Conservation (phyloP, 2,113 vertebrate species). For the Percina caprodes region DNA sequence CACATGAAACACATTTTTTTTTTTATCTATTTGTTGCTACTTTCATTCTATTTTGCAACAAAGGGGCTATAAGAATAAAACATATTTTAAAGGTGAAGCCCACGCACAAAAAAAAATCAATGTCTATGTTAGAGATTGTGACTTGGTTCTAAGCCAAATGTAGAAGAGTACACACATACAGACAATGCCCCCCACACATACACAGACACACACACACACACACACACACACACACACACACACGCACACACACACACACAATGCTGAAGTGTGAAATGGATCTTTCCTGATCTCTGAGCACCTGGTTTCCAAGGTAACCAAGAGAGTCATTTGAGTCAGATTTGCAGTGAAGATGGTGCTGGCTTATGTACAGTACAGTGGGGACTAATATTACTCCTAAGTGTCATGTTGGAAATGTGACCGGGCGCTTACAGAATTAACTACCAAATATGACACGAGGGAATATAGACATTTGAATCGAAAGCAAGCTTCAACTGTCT, state of each 20-base stretch:
- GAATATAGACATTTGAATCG: conserved; percentile 35
- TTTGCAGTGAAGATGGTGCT: conserved; percentile 61
- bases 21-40: conserved; percentile 55
- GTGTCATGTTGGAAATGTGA: conserved; percentile 28
- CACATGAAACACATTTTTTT: conserved; percentile 16
- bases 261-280: conserved; percentile 81
- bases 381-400: conserved; percentile 47
- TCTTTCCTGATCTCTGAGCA: conserved; percentile 80
- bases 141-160: too few species aligned
- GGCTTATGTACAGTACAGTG: conserved; percentile 39
- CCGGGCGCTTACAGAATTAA: conserved; percentile 33
- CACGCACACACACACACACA: background rate
- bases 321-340: conserved; percentile 70
- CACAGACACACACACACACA: too few species aligned
- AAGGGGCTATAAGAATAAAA: conserved; percentile 39
- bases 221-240: background rate
- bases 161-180: too few species aligned
- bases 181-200: background rate
- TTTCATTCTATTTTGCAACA: conserved; percentile 55
- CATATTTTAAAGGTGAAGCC: conserved; percentile 68
- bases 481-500: conserved; percentile 31
- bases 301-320: conserved; percentile 85
- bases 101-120: too few species aligned
- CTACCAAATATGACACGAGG: conserved; percentile 5
- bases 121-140: too few species aligned